These are phyloP conservation scores for Campodea augens DNA, from an alignment of 1,140 invertebrate species.

Conservation along the genomic window DNA sequence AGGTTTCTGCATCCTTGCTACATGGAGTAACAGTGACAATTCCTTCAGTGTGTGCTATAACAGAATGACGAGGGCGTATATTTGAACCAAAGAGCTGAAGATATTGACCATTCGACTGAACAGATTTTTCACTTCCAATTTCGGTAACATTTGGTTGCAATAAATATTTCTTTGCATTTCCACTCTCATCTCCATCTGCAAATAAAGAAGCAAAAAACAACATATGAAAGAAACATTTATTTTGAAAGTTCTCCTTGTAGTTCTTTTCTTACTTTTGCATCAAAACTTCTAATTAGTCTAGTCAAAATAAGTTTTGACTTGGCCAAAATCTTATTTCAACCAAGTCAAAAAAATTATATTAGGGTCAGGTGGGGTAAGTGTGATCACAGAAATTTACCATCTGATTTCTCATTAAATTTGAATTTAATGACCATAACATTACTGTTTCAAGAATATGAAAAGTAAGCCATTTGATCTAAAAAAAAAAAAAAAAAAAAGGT, in stretches of 20 bases:
- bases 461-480: too few species aligned
- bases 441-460: too few species aligned
- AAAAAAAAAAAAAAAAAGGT: too few species aligned
- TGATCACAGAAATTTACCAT: background rate
- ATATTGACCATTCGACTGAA: slow-evolving; percentile 17
- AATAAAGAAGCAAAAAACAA: slow-evolving; percentile 11
- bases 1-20: slow-evolving; percentile 77
- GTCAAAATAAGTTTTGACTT: background rate
- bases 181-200: slow-evolving; percentile 42
- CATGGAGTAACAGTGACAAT: slow-evolving; percentile 86
- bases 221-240: background rate
- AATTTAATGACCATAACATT: too few species aligned
- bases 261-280: too few species aligned
- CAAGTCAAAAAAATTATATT: too few species aligned
- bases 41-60: slow-evolving; percentile 73
- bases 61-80: slow-evolving; percentile 80
- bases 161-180: slow-evolving; percentile 31
- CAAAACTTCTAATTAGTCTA: too few species aligned
- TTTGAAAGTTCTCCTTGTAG: background rate
- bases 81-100: slow-evolving; percentile 43
- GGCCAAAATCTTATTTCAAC: background rate
- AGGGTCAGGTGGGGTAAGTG: too few species aligned
- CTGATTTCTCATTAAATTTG: too few species aligned
- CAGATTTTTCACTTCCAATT: slow-evolving; percentile 39
- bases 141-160: slow-evolving; percentile 50